Percentiles rank a stretch among this genome's conserved stretches.
phyloP scores from a whole-genome alignment of 1,140 invertebrate genomes.

The Zeugodacus cucurbitae region DNA sequence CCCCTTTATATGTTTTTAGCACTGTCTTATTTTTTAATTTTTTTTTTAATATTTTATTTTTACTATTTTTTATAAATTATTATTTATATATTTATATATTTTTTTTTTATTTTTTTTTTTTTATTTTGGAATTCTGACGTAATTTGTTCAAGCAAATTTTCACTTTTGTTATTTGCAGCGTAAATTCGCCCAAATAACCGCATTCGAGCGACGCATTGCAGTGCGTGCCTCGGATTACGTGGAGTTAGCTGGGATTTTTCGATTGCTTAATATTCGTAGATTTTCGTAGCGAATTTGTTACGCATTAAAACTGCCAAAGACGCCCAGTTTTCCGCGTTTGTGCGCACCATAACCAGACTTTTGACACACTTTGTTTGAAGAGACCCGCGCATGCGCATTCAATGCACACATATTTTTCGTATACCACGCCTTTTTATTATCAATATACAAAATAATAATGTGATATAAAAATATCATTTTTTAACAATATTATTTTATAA shows the following conservation, averaged over 20 bases:
- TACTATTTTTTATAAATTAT: too few relatives aligned
- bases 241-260: neutral
- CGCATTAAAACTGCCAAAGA: too few relatives aligned
- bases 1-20: too few relatives aligned
- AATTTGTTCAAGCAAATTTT: neutral
- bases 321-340: conserved; percentile 15
- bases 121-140: neutral
- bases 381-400: neutral
- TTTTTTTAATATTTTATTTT: neutral
- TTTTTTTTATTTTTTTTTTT: neutral
- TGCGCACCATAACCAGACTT: neutral
- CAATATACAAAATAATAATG: too few relatives aligned
- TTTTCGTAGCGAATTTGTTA: neutral
- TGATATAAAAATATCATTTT: neutral
- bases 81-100: neutral
- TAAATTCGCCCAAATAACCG: neutral
- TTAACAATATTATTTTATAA: neutral
- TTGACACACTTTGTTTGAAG: neutral
- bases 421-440: neutral
- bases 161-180: neutral
- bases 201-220: neutral
- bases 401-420: neutral
- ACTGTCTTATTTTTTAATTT: too few relatives aligned
- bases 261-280: neutral
- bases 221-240: neutral